These are phyloP conservation scores for Drosophila gunungcola DNA, from an alignment of 1,140 invertebrate species.

Conservation along the genomic window DNA sequence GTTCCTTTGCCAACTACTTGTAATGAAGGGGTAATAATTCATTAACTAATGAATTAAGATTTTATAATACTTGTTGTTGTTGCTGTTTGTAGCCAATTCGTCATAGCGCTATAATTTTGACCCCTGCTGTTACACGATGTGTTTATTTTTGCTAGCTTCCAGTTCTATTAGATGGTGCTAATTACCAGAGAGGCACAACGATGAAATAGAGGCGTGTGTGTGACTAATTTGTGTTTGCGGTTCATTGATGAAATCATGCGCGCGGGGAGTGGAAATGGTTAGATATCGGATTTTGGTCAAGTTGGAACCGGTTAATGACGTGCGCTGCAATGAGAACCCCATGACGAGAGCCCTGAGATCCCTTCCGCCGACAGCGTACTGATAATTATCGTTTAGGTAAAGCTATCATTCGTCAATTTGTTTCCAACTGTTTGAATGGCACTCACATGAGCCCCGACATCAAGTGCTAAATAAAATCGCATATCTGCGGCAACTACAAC, in stretches of 20 bases:
- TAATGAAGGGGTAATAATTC: neutral
- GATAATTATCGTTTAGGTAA: slow-evolving; percentile 44
- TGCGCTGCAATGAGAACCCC: slow-evolving; percentile 22
- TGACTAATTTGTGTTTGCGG: slow-evolving; percentile 58
- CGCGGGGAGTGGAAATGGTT: slow-evolving; percentile 1
- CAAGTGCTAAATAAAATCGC: slow-evolving; percentile 60
- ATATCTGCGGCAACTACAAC: slow-evolving; percentile 42
- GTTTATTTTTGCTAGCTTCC: slow-evolving; percentile 12
- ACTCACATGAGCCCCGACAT: slow-evolving; percentile 62
- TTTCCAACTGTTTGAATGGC: slow-evolving; percentile 42
- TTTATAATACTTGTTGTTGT: too few relatives aligned
- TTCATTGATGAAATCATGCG: slow-evolving; percentile 57
- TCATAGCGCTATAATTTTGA: neutral
- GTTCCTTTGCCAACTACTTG: neutral
- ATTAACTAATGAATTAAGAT: too few relatives aligned
- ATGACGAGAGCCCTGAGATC: slow-evolving; percentile 38
- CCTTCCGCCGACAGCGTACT: slow-evolving; percentile 3
- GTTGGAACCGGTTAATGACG: slow-evolving; percentile 46
- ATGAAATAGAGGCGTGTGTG: slow-evolving; percentile 56
- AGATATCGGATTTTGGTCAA: slow-evolving; percentile 23
- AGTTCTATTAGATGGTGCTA: slow-evolving; percentile 59
- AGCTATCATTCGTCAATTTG: slow-evolving; percentile 61
- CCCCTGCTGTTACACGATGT: slow-evolving; percentile 1
- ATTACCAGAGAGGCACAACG: slow-evolving; percentile 45
- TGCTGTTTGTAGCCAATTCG: neutral